phyloP scores from a whole-genome alignment of 2,113 vertebrate genomes.

The Apodemus sylvaticus region DNA sequence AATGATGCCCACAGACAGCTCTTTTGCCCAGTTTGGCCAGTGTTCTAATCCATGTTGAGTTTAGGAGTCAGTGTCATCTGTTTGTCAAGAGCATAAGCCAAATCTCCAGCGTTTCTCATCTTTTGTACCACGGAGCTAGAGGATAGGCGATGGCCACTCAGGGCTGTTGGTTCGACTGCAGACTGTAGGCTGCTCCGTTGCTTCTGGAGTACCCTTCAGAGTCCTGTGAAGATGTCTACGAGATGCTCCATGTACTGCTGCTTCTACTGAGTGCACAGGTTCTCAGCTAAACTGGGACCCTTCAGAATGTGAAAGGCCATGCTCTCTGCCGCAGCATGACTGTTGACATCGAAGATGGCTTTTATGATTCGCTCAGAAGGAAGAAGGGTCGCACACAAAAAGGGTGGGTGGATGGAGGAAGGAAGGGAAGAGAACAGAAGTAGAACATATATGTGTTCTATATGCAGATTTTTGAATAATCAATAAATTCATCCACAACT shows the following conservation, averaged over 20 bases:
- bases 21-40: not conserved
- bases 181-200: not conserved
- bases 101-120: not conserved
- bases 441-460: not conserved
- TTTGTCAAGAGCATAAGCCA: not conserved
- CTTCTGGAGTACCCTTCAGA: not conserved
- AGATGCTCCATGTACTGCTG: not conserved
- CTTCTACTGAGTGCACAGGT: not conserved
- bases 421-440: fast-evolving
- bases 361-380: not conserved
- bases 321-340: not conserved
- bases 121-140: not conserved
- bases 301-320: not conserved
- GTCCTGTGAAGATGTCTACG: not conserved
- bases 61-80: not conserved
- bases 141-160: not conserved
- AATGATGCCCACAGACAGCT: not conserved
- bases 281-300: not conserved
- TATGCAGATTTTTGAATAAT: not conserved
- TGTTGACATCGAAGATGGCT: not conserved
- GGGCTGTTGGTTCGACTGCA: not conserved
- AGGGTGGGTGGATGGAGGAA: too few species aligned
- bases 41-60: not conserved
- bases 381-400: not conserved
- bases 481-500: not conserved